A percentile compares a stretch with the other conserved stretches of the same genome.
Conservation (phyloP, 2,797 vertebrate species). For the Carcharodon carcharias region DNA sequence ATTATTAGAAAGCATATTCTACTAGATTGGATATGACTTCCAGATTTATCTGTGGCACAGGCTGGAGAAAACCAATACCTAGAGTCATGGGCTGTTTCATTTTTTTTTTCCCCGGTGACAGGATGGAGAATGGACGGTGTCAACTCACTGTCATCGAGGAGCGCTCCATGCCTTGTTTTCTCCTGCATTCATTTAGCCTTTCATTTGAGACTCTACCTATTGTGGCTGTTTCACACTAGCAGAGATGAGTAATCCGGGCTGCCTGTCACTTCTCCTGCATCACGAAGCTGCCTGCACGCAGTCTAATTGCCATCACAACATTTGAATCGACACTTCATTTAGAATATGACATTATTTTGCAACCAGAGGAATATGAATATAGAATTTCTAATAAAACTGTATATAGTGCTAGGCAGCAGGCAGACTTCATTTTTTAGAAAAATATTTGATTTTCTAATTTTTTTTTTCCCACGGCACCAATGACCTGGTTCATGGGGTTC, state of each 20-base stretch:
- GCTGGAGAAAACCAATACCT: constrained; percentile 25
- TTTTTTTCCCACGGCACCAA: constrained; percentile 11
- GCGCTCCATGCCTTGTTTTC: constrained; percentile 20
- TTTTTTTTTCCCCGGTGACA: constrained; percentile 6
- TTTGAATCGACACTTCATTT: constrained; percentile 37
- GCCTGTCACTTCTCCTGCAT: constrained; percentile 37
- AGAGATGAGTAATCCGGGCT: constrained; percentile 28
- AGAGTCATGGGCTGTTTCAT: neutral
- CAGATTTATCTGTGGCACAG: constrained; percentile 29
- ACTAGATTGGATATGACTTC: constrained; percentile 30
- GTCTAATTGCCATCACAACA: constrained; percentile 37
- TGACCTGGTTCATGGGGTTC: constrained; percentile 12
- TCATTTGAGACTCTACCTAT: constrained; percentile 35
- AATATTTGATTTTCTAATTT: constrained; percentile 13
- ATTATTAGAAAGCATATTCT: constrained; percentile 33
- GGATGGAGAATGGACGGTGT: constrained; percentile 30
- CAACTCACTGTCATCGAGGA: constrained; percentile 30
- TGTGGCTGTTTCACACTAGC: constrained; percentile 34
- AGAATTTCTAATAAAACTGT: constrained; percentile 32
- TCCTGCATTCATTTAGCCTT: constrained; percentile 35
- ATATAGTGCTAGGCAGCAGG: neutral
- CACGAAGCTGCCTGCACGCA: constrained; percentile 15
- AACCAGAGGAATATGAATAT: constrained; percentile 32
- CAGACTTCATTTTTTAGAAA: constrained; percentile 10
- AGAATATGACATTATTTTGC: constrained; percentile 33